Percentiles rank a stretch among this genome's conserved stretches.
Evolutionary conservation across 2,888 invertebrate species (phyloP).

Genomic region (Lycophotia porphyrea): DNA sequence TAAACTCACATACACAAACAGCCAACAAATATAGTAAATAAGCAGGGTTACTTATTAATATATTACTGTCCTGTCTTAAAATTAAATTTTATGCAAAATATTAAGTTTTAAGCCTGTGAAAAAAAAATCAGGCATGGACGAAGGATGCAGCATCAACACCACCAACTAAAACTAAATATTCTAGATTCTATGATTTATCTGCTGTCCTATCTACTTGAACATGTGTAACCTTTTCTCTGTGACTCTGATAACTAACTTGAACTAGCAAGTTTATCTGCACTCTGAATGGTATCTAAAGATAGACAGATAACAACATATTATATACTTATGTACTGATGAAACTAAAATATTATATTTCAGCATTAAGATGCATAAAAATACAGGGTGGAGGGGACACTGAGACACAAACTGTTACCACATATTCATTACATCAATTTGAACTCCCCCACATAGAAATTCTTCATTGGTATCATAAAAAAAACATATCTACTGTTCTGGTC

Average conservation of each 20-base stretch:
- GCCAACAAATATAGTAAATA: conserved; percentile 3
- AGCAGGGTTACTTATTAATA: background rate
- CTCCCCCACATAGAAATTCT: background rate
- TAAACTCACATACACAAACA: too few relatives aligned
- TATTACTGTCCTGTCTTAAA: too few relatives aligned
- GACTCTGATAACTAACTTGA: conserved; percentile 30
- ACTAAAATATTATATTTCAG: background rate
- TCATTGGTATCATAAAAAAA: background rate
- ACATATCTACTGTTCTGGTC: background rate
- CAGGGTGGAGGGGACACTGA: background rate
- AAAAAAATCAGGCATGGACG: too few relatives aligned
- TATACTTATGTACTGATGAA: background rate
- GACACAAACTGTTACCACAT: background rate
- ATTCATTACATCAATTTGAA: background rate
- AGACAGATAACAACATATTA: background rate
- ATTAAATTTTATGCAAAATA: too few relatives aligned
- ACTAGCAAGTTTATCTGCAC: conserved; percentile 26
- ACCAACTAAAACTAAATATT: too few relatives aligned
- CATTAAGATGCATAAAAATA: background rate
- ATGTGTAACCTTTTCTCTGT: conserved; percentile 24
- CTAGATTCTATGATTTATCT: too few relatives aligned
- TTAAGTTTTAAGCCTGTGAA: too few relatives aligned
- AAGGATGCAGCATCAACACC: too few relatives aligned
- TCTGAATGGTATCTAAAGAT: conserved; percentile 16
- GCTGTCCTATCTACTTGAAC: conserved; percentile 9